Evolutionary conservation across 2,888 invertebrate species (phyloP), one percentile per base, ranked within the genome.

Genomic region (Polymixis flavicincta): DNA sequence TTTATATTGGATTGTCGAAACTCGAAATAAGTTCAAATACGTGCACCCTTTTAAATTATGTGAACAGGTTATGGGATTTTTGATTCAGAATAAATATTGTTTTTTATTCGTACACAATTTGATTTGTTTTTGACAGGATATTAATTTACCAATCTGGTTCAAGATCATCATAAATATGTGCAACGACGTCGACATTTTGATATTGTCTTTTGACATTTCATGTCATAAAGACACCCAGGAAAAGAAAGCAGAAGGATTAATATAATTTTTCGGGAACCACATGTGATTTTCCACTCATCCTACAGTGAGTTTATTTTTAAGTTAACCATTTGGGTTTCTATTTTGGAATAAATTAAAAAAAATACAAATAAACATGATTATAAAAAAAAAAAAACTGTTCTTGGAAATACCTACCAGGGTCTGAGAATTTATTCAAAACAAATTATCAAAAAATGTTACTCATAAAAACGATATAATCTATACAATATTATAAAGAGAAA

Each of bases 1-100:
- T 17, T 50, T 55, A 61, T 72, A 78, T 72, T 55, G 59, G 79
- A 78, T 78, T 78, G 72, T 28, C 79, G 65, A 76, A 76, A 76
- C 63, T 28, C 76, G 61, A 78, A 78, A 78, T 78, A 72, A 78
- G 65, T 78, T 78, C 55, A 50, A 78, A 78, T 78, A 65, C 61
- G 48, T 59, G 42, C 65, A 61, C 48, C 72, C 54, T 60, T 78
- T 78, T 55, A 78, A 65, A 80, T 68, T 68, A 45, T 45, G 64
- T 19, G 65, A 59, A 48, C 71, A 72, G 37, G 64, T 77, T 65
- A 78, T 78, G 79, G 52, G 60, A 65, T 72, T 65, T 65, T 54
- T 65, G n/a, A 54, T 71, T 28, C 48, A 59, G 64, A 57, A 54
- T 57, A 45, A 70, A 32, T 32, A 32, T 3, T 37, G 7, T 54